Conservation (phyloP, 2,797 vertebrate species). For the Nasua narica region DNA sequence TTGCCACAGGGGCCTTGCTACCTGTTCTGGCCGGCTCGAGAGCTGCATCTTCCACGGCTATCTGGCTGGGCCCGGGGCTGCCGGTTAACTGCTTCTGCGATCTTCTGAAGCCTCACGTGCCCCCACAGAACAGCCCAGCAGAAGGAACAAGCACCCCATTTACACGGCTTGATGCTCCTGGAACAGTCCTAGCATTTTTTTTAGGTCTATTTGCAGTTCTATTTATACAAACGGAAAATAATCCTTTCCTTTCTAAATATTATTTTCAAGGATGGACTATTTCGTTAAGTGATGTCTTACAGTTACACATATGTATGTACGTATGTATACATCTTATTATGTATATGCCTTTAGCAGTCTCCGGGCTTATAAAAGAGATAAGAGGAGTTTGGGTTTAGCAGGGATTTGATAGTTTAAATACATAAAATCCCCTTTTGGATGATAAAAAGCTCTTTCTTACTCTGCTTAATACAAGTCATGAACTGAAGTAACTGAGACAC, state of each 20-base stretch:
- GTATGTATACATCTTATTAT: neutral
- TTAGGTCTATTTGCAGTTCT: neutral
- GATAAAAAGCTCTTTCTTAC: neutral
- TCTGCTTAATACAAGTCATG: neutral
- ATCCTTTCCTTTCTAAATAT: constrained; percentile 5
- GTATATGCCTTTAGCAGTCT: neutral
- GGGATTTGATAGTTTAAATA: neutral
- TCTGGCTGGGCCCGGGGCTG: constrained; percentile 30
- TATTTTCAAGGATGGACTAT: neutral
- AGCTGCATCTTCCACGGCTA: constrained; percentile 12
- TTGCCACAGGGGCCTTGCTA: constrained; percentile 44
- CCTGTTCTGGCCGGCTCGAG: constrained; percentile 59
- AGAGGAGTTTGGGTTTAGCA: neutral
- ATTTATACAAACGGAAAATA: neutral
- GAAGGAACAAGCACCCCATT: neutral
- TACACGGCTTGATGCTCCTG: constrained; percentile 33
- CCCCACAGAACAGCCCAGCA: constrained; percentile 34
- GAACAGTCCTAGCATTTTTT: constrained; percentile 47
- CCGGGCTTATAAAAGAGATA: neutral
- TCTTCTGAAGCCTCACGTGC: constrained; percentile 58
- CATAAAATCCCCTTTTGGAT: neutral
- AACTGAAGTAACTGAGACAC: neutral
- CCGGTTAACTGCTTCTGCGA: constrained; percentile 17
- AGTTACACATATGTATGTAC: neutral
- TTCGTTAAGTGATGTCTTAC: neutral